Conservation (phyloP, 2,113 vertebrate genomes). For the Leucosticte australis region DNA sequence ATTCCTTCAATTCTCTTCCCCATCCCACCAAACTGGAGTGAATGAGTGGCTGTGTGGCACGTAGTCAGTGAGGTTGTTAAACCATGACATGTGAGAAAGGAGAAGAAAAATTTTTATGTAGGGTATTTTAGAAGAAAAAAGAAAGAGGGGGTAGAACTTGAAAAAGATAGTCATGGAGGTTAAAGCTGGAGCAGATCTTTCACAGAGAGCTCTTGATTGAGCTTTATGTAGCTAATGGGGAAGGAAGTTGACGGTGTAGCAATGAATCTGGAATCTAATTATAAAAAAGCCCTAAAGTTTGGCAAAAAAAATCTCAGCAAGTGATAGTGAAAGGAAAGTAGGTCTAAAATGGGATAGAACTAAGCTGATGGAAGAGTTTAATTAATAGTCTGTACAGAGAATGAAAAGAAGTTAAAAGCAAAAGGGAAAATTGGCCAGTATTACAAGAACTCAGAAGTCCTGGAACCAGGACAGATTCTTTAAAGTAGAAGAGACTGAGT, state of each 20-base stretch:
- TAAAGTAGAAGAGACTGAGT: not conserved
- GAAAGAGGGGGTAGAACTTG: not conserved
- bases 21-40: not conserved
- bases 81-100: not conserved
- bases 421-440: not conserved
- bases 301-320: not conserved
- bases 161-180: not conserved
- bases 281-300: not conserved
- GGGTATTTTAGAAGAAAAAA: not conserved
- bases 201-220: not conserved
- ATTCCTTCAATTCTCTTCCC: not conserved
- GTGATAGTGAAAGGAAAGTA: not conserved
- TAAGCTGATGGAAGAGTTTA: not conserved
- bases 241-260: not conserved
- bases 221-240: not conserved
- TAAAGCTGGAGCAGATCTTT: not conserved
- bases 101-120: not conserved
- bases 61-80: not conserved
- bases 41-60: rapidly evolving
- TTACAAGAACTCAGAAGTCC: not conserved
- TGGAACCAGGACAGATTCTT: not conserved
- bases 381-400: not conserved
- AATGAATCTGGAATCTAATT: not conserved
- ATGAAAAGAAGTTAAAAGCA: not conserved
- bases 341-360: not conserved